Percentiles rank a stretch among this genome's conserved stretches.
phyloP scores from a whole-genome alignment of 2,113 vertebrate species.

The Labeo rohita region DNA sequence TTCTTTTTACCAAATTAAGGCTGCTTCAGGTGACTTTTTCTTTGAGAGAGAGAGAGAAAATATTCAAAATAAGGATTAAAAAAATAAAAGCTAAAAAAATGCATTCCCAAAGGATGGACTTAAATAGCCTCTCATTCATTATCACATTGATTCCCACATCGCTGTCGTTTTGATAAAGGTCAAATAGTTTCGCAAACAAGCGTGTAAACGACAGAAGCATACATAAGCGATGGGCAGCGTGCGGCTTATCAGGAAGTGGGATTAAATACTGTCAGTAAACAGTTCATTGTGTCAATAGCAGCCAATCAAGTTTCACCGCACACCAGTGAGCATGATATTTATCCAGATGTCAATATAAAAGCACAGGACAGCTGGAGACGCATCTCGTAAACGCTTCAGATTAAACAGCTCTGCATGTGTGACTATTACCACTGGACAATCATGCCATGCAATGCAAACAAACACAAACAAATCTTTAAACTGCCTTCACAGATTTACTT shows the following conservation, averaged over 20 bases:
- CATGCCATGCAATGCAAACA: background rate
- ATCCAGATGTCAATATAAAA: constrained; percentile 26
- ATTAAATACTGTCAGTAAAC: constrained; percentile 16
- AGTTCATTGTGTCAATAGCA: constrained; percentile 19
- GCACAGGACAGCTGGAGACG: background rate
- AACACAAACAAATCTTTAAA: background rate
- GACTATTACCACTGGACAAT: background rate
- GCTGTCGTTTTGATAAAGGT: constrained; percentile 31
- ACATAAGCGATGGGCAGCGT: background rate
- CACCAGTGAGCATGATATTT: constrained; percentile 3
- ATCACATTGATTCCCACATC: background rate
- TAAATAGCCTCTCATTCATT: background rate
- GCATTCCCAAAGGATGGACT: background rate
- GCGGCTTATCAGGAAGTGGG: constrained; percentile 12
- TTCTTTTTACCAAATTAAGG: constrained; percentile 10
- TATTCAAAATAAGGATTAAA: background rate
- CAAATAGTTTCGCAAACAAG: constrained; percentile 14
- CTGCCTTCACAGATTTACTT: too few species aligned
- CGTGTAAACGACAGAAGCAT: background rate
- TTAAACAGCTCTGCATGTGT: background rate
- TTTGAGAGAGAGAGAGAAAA: background rate
- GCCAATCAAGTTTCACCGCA: constrained; percentile 11
- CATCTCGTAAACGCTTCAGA: background rate
- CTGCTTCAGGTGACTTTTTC: constrained; percentile 6
- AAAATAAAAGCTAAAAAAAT: background rate